Evolutionary conservation across 2,797 vertebrate species (phyloP).

Genomic region (Malacoctenus gilli): DNA sequence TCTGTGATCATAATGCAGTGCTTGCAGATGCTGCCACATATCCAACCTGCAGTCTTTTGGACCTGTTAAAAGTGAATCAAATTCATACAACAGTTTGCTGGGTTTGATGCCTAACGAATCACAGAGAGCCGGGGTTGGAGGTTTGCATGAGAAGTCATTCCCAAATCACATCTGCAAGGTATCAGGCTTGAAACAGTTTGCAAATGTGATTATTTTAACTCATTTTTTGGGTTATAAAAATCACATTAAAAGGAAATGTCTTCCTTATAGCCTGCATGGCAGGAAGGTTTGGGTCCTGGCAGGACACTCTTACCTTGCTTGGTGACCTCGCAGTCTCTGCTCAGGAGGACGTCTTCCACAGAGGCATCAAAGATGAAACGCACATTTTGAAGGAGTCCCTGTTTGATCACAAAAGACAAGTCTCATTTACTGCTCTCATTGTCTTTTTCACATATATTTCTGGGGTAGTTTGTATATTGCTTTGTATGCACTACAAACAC

Average conservation of each 20-base stretch:
- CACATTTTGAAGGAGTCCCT: slow-evolving; percentile 96
- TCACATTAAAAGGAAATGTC: slow-evolving; percentile 25
- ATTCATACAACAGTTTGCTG: slow-evolving; percentile 44
- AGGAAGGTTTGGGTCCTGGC: not conserved
- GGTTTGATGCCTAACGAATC: slow-evolving; percentile 54
- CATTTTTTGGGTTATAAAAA: slow-evolving; percentile 42
- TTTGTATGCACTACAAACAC: not conserved
- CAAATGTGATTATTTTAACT: slow-evolving; percentile 59
- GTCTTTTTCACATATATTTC: slow-evolving; percentile 3
- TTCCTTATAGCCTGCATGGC: slow-evolving; percentile 3
- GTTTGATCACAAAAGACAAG: slow-evolving; percentile 40
- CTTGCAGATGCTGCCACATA: slow-evolving; percentile 61
- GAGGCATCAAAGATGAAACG: slow-evolving; percentile 89
- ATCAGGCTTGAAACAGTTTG: slow-evolving; percentile 42
- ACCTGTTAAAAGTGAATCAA: slow-evolving; percentile 55
- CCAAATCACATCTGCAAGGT: slow-evolving; percentile 66
- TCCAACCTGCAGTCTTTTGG: slow-evolving; percentile 55
- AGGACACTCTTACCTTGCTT: slow-evolving; percentile 84
- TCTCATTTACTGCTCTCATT: slow-evolving; percentile 2
- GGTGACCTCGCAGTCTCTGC: slow-evolving; percentile 87
- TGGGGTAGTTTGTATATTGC: not conserved
- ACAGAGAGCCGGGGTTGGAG: slow-evolving; percentile 48
- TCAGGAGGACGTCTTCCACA: slow-evolving; percentile 87
- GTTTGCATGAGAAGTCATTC: slow-evolving; percentile 59
- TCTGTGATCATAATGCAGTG: slow-evolving; percentile 74